A percentile compares a stretch with the other conserved stretches of the same genome.
Evolutionary conservation across 1,140 invertebrate species (phyloP).

Genomic region (Polyergus mexicanus): DNA sequence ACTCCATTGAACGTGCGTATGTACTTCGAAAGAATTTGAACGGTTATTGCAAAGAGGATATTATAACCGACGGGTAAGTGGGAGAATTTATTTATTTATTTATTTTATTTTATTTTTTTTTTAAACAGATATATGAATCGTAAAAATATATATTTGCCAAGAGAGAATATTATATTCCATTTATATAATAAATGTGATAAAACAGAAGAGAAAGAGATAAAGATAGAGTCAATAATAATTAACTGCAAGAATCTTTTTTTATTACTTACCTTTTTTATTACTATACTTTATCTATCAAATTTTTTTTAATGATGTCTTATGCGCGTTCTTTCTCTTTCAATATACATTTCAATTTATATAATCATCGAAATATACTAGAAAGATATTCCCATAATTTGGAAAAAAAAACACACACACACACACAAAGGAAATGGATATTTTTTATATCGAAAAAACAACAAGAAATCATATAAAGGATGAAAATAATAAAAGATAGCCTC

Average conservation of each 20-base stretch:
- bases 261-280: background rate
- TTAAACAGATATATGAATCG: background rate
- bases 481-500: slow-evolving; percentile 29
- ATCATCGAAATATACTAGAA: slow-evolving; percentile 8
- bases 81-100: background rate
- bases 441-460: slow-evolving; percentile 7
- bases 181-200: background rate
- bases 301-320: background rate
- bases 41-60: slow-evolving; percentile 7
- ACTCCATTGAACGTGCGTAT: slow-evolving; percentile 8
- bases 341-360: background rate
- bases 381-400: slow-evolving; percentile 6
- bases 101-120: too few species aligned
- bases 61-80: background rate
- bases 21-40: background rate
- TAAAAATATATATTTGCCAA: background rate
- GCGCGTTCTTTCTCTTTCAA: too few species aligned
- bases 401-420: background rate
- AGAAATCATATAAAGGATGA: background rate
- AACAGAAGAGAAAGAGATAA: background rate
- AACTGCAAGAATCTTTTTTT: background rate
- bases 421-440: background rate
- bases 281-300: background rate
- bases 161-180: background rate
- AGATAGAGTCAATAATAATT: background rate